Evolutionary conservation across 2,888 invertebrate genomes (phyloP), one percentile per base, ranked within the genome.

Genomic region (Epirrita christyi): DNA sequence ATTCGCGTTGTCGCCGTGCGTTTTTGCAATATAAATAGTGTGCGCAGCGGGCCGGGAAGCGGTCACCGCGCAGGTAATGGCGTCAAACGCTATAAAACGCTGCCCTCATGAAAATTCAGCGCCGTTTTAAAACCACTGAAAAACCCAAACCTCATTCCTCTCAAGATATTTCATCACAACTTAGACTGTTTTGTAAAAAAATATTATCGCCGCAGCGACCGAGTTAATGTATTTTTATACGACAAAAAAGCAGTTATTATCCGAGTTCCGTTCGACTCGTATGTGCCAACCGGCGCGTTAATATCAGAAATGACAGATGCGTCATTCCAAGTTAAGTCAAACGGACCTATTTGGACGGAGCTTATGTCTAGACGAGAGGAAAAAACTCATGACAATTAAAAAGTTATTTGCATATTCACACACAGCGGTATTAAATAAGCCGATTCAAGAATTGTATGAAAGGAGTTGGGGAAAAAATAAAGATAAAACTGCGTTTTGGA

Each of bases 281-380:
- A 83, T 80, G 85, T 78, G 74, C 80, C 77, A 79, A 81, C 79
- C 77, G 72, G 71, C 77, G 79, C 85, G 85, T 82, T 87, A 86
- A 88, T 88, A 89, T 84, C 80, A 78, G 55, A 84, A 84, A 89
- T 88, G 89, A 88, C 91, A 91, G 91, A 91, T 90, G 91, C 85
- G 76, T 85, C 88, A 88, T 80, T 79, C 75, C 76, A 68, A 70
- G 65, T 73, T 64, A 65, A 72, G 68, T 72, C 72, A 67, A 71
- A 73, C 69, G 72, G 66, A 71, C 72, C 70, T 75, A 64, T 64
- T 67, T 64, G 63, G 63, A 70, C n/a, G n/a, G n/a, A n/a, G n/a
- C n/a, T n/a, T n/a, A 74, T 70, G 67, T 73, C 70, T 70, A 71
- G 69, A 74, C 69, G 75, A 71, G 64, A 67, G 66, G 61, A 70